These are phyloP conservation scores for Nanorana parkeri DNA, from an alignment of 2,113 vertebrate genomes.

Conservation along the genomic window DNA sequence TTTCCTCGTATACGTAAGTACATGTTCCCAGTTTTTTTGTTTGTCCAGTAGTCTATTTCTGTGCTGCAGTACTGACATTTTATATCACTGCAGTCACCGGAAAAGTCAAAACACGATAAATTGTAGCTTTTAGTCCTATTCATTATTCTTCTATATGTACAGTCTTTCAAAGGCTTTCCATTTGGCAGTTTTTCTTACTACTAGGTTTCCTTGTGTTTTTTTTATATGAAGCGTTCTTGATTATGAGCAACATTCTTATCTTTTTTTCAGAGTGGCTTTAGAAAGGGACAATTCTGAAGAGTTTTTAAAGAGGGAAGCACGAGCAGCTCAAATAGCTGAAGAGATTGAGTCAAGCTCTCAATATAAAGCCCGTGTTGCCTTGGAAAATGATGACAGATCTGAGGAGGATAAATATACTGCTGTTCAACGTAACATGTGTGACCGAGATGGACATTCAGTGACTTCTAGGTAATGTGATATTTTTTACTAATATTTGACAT, in stretches of 20 bases:
- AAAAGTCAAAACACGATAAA: too few species aligned
- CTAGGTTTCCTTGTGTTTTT: too few species aligned
- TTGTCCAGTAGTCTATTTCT: neutral
- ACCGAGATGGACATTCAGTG: slow-evolving; percentile 84
- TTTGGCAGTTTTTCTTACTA: too few species aligned
- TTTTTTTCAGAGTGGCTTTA: slow-evolving; percentile 85
- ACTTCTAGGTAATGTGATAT: slow-evolving; percentile 80
- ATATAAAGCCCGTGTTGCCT: slow-evolving; percentile 93
- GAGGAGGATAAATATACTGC: slow-evolving; percentile 98
- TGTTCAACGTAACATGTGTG: slow-evolving; percentile 85
- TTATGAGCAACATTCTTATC: neutral
- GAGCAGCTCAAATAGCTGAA: slow-evolving; percentile 96
- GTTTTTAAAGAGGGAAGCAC: slow-evolving; percentile 95
- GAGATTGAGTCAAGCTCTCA: slow-evolving; percentile 97
- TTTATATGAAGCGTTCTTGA: too few species aligned
- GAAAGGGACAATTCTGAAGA: slow-evolving; percentile 98
- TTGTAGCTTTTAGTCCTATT: too few species aligned
- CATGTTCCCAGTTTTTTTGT: neutral
- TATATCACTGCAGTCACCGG: too few species aligned
- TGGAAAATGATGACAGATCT: slow-evolving; percentile 95
- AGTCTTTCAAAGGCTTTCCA: too few species aligned
- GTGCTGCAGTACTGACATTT: too few species aligned
- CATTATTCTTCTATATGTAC: too few species aligned
- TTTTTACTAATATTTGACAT: neutral
- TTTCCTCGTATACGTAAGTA: slow-evolving; percentile 97